These are phyloP conservation scores for Myodes glareolus DNA, from an alignment of 2,113 vertebrate genomes.

Conservation along the genomic window DNA sequence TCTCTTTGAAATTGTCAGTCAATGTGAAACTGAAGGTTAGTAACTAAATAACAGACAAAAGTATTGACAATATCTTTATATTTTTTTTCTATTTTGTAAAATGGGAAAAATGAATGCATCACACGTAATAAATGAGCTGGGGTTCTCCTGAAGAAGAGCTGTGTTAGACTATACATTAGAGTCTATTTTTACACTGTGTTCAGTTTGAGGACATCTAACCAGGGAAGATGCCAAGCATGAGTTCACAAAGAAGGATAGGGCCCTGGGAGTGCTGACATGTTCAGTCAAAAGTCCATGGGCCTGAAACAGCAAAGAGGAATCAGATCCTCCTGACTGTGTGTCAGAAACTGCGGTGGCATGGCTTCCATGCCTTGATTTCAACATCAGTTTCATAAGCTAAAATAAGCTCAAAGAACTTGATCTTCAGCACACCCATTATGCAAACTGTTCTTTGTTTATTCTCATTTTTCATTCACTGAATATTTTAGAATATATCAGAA, in stretches of 20 bases:
- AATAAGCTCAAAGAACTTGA: background rate
- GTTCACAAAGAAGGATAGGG: too few species aligned
- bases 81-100: too few species aligned
- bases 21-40: too few species aligned
- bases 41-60: too few species aligned
- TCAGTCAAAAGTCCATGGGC: too few species aligned
- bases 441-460: background rate
- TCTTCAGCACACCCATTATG: background rate
- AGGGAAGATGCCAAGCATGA: too few species aligned
- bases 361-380: background rate
- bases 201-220: background rate
- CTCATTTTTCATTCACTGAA: background rate
- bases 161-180: background rate
- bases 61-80: too few species aligned
- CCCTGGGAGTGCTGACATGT: too few species aligned
- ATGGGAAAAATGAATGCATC: background rate
- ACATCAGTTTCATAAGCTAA: background rate
- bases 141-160: background rate
- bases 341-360: background rate
- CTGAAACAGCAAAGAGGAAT: background rate
- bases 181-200: background rate
- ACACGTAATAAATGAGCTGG: background rate
- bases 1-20: too few species aligned
- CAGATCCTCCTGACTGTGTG: background rate
- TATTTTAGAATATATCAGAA: conserved; percentile 12